Conservation (phyloP, 92 coral and sea anemone genomes). For the Palythoa grandis region DNA sequence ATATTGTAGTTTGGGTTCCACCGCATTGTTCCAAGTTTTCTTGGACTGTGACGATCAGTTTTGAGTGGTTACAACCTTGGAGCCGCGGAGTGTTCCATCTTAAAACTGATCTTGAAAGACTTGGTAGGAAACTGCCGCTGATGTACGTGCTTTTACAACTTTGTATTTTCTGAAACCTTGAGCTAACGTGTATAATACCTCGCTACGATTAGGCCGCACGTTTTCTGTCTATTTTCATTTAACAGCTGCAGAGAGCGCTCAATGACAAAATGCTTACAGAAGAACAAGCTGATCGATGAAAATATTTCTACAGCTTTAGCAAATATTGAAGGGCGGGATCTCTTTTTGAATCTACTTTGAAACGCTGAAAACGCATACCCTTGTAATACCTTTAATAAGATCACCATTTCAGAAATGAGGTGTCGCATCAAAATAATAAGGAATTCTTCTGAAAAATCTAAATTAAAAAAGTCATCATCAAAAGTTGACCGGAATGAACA, state of each 20-base stretch:
- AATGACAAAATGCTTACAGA: not conserved
- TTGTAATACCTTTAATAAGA: not conserved
- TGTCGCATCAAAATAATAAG: not conserved
- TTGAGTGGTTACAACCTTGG: not conserved
- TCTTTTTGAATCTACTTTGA: not conserved
- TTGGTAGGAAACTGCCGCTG: not conserved
- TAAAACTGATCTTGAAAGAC: not conserved
- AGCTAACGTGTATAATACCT: not conserved
- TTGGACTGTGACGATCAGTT: not conserved
- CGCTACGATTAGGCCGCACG: not conserved
- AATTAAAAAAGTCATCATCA: too few relatives aligned
- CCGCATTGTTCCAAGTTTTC: not conserved
- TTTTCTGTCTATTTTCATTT: not conserved
- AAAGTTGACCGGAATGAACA: too few relatives aligned
- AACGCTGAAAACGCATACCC: not conserved
- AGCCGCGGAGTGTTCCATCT: not conserved
- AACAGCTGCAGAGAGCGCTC: not conserved
- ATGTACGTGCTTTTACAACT: not conserved
- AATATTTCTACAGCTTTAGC: not conserved
- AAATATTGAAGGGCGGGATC: not conserved
- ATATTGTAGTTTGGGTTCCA: not conserved
- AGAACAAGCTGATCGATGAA: not conserved
- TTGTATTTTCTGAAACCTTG: not conserved
- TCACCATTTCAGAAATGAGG: not conserved
- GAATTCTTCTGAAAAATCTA: too few relatives aligned